Percentiles rank a stretch among this genome's conserved stretches.
Conservation (phyloP, 2,797 vertebrate genomes). For the Chromobotia macracanthus region DNA sequence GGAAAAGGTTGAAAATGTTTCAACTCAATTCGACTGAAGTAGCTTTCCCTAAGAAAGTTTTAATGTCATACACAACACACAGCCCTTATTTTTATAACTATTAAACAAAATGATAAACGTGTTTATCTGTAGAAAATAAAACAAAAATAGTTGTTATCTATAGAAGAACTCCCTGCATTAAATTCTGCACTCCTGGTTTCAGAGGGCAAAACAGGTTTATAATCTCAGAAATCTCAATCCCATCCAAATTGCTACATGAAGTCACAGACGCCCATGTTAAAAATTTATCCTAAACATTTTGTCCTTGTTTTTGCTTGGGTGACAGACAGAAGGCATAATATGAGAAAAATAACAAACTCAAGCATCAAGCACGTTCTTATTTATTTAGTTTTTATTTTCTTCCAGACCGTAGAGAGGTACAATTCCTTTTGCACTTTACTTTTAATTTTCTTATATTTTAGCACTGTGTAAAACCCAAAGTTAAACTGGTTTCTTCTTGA, state of each 20-base stretch:
- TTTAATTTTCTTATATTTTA: conserved; percentile 68
- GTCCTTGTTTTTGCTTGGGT: background rate
- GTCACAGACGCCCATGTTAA: background rate
- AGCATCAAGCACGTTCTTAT: conserved; percentile 78
- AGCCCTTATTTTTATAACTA: too few relatives aligned
- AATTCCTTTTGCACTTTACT: conserved; percentile 84
- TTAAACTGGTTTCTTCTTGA: conserved; percentile 77
- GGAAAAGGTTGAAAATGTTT: conserved; percentile 3
- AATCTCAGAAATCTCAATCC: background rate
- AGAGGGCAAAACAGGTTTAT: background rate
- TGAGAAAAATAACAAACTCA: conserved; percentile 39
- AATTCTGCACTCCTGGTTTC: background rate
- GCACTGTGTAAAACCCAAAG: conserved; percentile 86
- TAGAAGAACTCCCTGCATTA: background rate
- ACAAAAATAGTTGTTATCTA: too few relatives aligned
- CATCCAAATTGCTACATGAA: background rate
- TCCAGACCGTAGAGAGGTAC: conserved; percentile 91
- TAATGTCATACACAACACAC: too few relatives aligned
- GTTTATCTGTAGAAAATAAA: too few relatives aligned
- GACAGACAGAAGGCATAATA: background rate
- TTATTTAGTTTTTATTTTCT: conserved; percentile 84
- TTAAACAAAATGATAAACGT: too few relatives aligned
- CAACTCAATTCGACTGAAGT: background rate
- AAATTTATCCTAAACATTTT: background rate
- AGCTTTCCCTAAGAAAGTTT: background rate